Percentiles rank a stretch among this genome's conserved stretches.
Conservation (phyloP, 1,140 invertebrate species). For the Tribolium castaneum region DNA sequence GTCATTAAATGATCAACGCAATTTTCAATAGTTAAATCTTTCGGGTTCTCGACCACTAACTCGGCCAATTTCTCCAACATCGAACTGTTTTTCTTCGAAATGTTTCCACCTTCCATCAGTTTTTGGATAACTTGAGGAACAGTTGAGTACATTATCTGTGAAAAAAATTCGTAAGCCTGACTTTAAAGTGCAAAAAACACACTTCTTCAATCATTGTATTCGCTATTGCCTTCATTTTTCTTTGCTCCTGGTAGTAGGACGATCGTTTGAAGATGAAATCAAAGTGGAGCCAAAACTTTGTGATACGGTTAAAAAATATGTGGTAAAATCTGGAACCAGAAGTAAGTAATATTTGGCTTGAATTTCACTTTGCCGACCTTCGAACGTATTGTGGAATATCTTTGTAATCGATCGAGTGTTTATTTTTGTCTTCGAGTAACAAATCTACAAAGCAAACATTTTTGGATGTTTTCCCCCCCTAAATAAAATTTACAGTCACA, state of each 20-base stretch:
- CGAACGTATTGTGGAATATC: constrained; percentile 36
- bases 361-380: constrained; percentile 11
- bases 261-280: constrained; percentile 37
- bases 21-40: constrained; percentile 33
- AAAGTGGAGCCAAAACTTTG: constrained; percentile 43
- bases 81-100: constrained; percentile 24
- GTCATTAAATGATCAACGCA: constrained; percentile 48
- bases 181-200: no score
- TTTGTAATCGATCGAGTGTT: constrained; percentile 43
- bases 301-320: constrained; percentile 22
- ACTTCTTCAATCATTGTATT: no score
- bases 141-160: neutral
- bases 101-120: neutral
- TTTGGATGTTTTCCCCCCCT: neutral
- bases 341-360: neutral
- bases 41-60: constrained; percentile 41
- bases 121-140: neutral
- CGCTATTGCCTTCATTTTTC: neutral
- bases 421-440: constrained; percentile 43
- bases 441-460: constrained; percentile 44
- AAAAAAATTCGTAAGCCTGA: no score
- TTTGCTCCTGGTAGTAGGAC: constrained; percentile 36
- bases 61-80: constrained; percentile 40
- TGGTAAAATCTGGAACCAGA: neutral
- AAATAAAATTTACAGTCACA: no score